A percentile compares a stretch with the other conserved stretches of the same genome.
Conservation (phyloP, 2,888 invertebrate species). For the Gryllus longicercus region DNA sequence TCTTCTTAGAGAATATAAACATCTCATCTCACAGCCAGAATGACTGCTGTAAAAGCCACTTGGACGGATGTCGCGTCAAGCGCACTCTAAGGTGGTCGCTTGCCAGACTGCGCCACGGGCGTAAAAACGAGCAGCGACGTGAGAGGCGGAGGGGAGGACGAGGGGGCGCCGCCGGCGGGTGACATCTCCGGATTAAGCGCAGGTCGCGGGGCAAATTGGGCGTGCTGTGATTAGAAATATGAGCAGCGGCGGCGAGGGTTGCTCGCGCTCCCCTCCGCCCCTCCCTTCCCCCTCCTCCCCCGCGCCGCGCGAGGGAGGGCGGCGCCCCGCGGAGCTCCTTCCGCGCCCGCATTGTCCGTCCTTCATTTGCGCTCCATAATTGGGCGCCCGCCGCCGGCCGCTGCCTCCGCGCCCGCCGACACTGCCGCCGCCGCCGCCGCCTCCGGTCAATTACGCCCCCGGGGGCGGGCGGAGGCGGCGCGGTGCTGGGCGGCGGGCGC, state of each 20-base stretch:
- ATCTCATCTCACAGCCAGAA: background rate
- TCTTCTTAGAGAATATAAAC: background rate
- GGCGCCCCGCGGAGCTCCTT: background rate
- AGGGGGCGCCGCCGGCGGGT: background rate
- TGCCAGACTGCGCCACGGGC: background rate
- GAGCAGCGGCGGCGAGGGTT: background rate
- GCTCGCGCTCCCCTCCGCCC: background rate
- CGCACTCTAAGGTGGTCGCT: background rate
- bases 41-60: background rate
- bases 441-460: background rate
- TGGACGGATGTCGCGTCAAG: background rate
- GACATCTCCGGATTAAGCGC: conserved; percentile 4
- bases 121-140: too few relatives aligned
- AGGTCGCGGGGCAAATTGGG: background rate
- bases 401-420: too few relatives aligned
- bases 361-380: background rate
- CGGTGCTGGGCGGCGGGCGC: background rate
- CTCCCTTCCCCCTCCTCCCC: background rate
- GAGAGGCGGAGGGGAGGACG: background rate
- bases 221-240: conserved; percentile 11
- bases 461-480: background rate
- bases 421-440: background rate
- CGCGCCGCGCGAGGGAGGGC: background rate
- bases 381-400: background rate
- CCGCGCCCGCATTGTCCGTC: background rate